A percentile compares a stretch with the other conserved stretches of the same genome.
Evolutionary conservation across 2,888 invertebrate species (phyloP).

Genomic region (Euzetes globulus): DNA sequence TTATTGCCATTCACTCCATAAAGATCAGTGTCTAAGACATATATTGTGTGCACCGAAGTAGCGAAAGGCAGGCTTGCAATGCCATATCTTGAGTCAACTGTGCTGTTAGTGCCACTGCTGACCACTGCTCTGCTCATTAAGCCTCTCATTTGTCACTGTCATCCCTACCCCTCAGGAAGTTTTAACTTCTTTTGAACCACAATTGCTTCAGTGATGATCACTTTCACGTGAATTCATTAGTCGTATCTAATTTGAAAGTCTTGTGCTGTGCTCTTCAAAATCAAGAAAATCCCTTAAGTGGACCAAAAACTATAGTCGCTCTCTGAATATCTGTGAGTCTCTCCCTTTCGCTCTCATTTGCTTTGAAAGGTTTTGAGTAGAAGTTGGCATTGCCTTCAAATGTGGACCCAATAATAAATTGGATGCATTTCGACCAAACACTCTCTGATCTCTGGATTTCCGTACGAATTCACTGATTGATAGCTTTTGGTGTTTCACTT

Average conservation of each 20-base stretch:
- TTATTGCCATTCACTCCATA: slow-evolving; percentile 30
- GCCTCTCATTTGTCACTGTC: slow-evolving; percentile 31
- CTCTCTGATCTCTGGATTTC: slow-evolving; percentile 30
- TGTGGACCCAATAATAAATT: slow-evolving; percentile 18
- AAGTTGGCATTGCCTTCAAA: neutral
- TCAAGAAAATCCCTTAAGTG: slow-evolving; percentile 25
- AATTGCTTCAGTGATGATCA: slow-evolving; percentile 30
- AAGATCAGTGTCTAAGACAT: slow-evolving; percentile 24
- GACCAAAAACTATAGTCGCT: slow-evolving; percentile 8
- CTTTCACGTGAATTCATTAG: slow-evolving; percentile 32
- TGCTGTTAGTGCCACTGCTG: neutral
- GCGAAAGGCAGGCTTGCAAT: neutral
- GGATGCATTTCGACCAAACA: neutral
- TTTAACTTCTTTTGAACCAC: slow-evolving; percentile 24
- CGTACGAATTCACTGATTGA: slow-evolving; percentile 22
- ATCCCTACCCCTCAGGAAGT: slow-evolving; percentile 28
- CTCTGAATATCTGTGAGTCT: neutral
- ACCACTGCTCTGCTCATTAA: slow-evolving; percentile 29
- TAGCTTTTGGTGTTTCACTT: slow-evolving; percentile 3
- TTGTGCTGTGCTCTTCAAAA: slow-evolving; percentile 10
- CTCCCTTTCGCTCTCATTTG: slow-evolving; percentile 2
- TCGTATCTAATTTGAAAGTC: slow-evolving; percentile 32
- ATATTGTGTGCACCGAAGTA: neutral
- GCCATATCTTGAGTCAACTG: neutral
- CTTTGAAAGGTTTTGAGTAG: neutral